Conservation (phyloP, 1,140 invertebrate genomes). For the Papilio aristodemus region DNA sequence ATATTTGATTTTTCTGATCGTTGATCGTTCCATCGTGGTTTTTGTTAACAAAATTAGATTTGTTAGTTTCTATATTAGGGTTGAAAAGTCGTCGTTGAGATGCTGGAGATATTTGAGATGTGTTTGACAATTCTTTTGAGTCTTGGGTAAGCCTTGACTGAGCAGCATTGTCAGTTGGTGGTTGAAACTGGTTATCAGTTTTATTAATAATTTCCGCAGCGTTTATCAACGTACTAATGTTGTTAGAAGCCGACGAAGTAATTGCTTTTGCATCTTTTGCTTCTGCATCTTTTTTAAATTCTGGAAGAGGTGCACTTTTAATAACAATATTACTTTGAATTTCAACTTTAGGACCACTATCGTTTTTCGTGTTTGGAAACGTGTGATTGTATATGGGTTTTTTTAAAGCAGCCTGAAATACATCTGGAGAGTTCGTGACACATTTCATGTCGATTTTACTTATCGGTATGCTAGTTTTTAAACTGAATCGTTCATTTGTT, state of each 20-base stretch:
- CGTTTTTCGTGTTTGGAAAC: constrained; percentile 46
- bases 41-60: constrained; percentile 48
- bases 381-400: constrained; percentile 51
- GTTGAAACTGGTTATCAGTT: constrained; percentile 55
- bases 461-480: constrained; percentile 77
- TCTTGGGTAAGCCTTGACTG: constrained; percentile 37
- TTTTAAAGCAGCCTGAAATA: constrained; percentile 51
- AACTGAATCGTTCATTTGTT: constrained; percentile 65
- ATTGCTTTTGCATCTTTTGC: constrained; percentile 34
- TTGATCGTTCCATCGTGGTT: constrained; percentile 45
- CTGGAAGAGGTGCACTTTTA: constrained; percentile 46
- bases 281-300: constrained; percentile 44
- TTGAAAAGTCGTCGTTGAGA: constrained; percentile 49
- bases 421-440: constrained; percentile 59
- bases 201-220: constrained; percentile 66
- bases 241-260: constrained; percentile 45
- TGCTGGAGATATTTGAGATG: constrained; percentile 37
- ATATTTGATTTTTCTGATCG: constrained; percentile 68
- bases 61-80: constrained; percentile 56
- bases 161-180: constrained; percentile 39
- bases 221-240: constrained; percentile 63
- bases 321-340: constrained; percentile 72
- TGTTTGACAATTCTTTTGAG: constrained; percentile 41
- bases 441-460: constrained; percentile 77
- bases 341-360: constrained; percentile 57